Conservation (phyloP, 2,797 vertebrate genomes). For the Anniella stebbinsi region DNA sequence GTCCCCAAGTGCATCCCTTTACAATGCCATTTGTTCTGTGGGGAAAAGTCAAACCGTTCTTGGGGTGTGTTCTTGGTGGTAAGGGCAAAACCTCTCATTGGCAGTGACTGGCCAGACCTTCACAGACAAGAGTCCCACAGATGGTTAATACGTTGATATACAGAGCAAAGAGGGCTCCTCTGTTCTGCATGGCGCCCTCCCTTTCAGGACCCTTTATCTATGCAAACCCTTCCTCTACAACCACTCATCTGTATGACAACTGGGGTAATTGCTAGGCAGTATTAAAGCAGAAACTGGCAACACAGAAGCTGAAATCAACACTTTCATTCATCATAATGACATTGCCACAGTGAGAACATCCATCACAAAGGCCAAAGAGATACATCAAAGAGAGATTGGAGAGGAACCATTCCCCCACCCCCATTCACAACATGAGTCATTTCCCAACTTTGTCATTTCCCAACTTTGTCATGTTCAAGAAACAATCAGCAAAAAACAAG, state of each 20-base stretch:
- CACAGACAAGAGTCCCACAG: not conserved
- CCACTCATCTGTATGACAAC: not conserved
- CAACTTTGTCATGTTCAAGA: constrained; percentile 54
- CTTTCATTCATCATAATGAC: constrained; percentile 36
- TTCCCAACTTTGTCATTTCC: constrained; percentile 43
- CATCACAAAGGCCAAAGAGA: constrained; percentile 36
- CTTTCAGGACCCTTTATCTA: constrained; percentile 2
- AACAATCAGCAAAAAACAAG: not conserved
- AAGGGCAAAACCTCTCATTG: not conserved
- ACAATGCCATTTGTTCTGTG: not conserved
- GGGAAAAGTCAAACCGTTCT: not conserved
- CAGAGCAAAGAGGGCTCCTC: no score
- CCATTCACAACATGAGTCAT: constrained; percentile 42
- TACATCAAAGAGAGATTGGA: constrained; percentile 36
- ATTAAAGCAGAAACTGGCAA: constrained; percentile 11
- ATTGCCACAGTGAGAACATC: constrained; percentile 45
- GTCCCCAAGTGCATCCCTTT: not conserved
- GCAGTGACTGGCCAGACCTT: not conserved
- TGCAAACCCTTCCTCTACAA: not conserved
- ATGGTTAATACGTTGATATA: not conserved
- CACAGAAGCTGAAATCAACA: constrained; percentile 16
- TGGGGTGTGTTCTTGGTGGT: not conserved
- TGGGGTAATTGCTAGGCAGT: not conserved
- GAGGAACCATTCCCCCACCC: constrained; percentile 38
- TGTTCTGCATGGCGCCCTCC: constrained; percentile 17